Evolutionary conservation across 2,113 vertebrate species (phyloP).

Genomic region (Heloderma charlesbogerti): DNA sequence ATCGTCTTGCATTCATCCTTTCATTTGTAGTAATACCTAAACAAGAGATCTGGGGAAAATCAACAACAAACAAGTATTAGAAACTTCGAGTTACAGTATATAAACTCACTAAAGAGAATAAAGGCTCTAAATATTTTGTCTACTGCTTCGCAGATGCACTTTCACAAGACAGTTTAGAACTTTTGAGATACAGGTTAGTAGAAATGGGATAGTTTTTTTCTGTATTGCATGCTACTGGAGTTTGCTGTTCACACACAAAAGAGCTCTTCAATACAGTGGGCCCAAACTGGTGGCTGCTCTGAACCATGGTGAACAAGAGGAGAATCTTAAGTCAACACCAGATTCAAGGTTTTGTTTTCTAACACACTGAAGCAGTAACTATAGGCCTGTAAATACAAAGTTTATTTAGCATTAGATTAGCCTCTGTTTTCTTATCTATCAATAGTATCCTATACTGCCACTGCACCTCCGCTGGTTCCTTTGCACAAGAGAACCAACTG

Average conservation of each 20-base stretch:
- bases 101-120: not conserved
- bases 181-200: not conserved
- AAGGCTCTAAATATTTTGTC: not conserved
- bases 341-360: not conserved
- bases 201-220: not conserved
- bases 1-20: conserved; percentile 98
- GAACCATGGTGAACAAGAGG: not conserved
- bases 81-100: not conserved
- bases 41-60: conserved; percentile 89
- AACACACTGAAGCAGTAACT: not conserved
- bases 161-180: conserved; percentile 2
- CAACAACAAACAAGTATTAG: conserved; percentile 32
- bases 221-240: not conserved
- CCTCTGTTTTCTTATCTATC: not conserved
- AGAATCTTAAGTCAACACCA: not conserved
- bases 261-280: not conserved
- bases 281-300: not conserved
- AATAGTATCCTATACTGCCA: not conserved
- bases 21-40: conserved; percentile 99
- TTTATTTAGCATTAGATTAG: not conserved
- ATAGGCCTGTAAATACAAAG: not conserved
- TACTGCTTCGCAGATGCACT: not conserved
- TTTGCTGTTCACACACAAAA: not conserved
- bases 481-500: no score
- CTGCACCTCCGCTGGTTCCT: no score